Base-by-base conservation (phyloP, 2,888 invertebrate genomes). In the Furcula furcula region DNA sequence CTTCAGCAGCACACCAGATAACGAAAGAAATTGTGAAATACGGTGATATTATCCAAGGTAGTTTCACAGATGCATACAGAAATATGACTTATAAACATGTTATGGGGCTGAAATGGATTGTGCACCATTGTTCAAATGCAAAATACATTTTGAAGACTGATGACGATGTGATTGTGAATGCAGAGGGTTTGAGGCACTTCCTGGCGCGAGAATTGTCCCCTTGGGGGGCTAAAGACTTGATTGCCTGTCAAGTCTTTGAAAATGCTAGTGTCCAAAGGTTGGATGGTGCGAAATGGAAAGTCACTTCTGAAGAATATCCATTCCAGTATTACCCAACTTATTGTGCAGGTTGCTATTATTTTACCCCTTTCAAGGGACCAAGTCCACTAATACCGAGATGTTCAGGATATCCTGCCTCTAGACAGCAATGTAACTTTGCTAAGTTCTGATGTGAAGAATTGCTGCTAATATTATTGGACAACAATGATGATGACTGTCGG, bases 51-150 rank as follows among this genome's bases (percentile, higher is more conserved):
- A 90, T 96, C 10, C 94, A 95, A 64, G 96, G 95, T 0, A 92
- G 90, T 37, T 96, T 95, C 59, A 50, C 90, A 22, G 96, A 96
- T 76, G 90, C 92, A 0, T 96, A 96, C 63, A 89, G 92, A 30
- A 96, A 96, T 72, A 91, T 96, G 78, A 96, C 96, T 0, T 94
- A 95, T 58, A 96, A 96, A 65, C 95, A 96, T 70, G 92, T 94
- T 4, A 95, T 95, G 91, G 94, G 93, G 0, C 83, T 96, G 26
- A 95, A 95, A 65, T 96, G 95, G 93, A 91, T 93, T 11, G 80
- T 90, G 1, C 92, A 92, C 55, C 91, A 93, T 59, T 96, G 96
- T 68, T 87, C 91, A 0, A 80, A 86, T 20, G 94, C 93, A 0
- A 92, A 91, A 54, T 92, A 91, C 57, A 69, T 95, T 33, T 78